Percentiles rank a stretch among this genome's conserved stretches.
phyloP scores from a whole-genome alignment of 2,888 invertebrate species.

The Stenodera caucasica region DNA sequence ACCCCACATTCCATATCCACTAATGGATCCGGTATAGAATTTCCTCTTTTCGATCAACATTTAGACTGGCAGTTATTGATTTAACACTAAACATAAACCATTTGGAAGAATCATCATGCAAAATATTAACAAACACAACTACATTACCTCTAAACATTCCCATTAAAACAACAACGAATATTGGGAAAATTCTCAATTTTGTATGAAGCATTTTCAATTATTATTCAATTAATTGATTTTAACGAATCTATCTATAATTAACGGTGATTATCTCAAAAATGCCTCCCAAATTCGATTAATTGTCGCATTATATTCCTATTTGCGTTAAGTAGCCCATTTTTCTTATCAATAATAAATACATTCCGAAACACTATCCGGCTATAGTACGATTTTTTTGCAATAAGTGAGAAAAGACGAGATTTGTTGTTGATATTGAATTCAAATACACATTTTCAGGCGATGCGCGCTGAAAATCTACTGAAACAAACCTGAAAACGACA shows the following conservation, averaged over 20 bases:
- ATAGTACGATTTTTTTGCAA: neutral
- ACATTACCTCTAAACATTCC: neutral
- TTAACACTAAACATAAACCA: neutral
- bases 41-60: conserved; percentile 11
- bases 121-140: neutral
- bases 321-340: neutral
- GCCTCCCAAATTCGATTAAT: neutral
- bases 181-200: neutral
- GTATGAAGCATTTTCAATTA: neutral
- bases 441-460: conserved; percentile 13
- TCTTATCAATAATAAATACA: neutral
- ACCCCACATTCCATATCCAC: conserved; percentile 8
- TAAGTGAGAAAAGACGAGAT: neutral
- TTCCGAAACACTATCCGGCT: neutral
- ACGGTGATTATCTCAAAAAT: neutral
- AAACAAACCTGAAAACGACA: conserved; percentile 5
- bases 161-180: neutral
- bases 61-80: conserved; percentile 13
- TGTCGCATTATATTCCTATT: neutral
- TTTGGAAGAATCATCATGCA: neutral
- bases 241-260: neutral
- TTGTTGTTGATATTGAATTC: neutral
- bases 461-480: conserved; percentile 12
- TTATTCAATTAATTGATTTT: neutral
- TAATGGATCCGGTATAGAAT: conserved; percentile 14